These are phyloP conservation scores for Terebella lapidaria DNA, from an alignment of 2,888 invertebrate species.

Conservation along the genomic window DNA sequence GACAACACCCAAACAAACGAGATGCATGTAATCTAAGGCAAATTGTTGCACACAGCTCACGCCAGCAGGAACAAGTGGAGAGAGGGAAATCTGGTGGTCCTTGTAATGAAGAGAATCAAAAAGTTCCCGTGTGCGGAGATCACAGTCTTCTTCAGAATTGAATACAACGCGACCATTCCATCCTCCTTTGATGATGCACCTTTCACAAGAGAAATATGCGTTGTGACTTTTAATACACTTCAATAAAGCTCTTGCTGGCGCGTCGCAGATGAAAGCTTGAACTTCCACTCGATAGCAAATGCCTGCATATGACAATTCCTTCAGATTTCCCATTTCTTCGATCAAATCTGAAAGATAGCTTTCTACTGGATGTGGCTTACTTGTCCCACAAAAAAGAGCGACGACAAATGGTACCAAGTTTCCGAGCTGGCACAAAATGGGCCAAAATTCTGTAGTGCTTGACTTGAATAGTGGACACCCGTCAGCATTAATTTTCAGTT, in stretches of 20 bases:
- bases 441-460: slow-evolving; percentile 9
- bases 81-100: slow-evolving; percentile 22
- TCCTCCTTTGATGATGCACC: slow-evolving; percentile 4
- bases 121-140: neutral
- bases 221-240: slow-evolving; percentile 6
- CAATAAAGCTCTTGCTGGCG: slow-evolving; percentile 6
- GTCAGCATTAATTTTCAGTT: slow-evolving; percentile 8
- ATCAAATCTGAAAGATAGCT: slow-evolving; percentile 8
- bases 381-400: neutral
- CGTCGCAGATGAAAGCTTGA: slow-evolving; percentile 5
- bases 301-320: neutral
- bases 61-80: slow-evolving; percentile 21
- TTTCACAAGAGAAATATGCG: slow-evolving; percentile 8
- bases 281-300: neutral
- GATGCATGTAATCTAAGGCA: slow-evolving; percentile 40
- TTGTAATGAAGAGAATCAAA: slow-evolving; percentile 19
- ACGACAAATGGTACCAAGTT: neutral
- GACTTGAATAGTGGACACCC: slow-evolving; percentile 17
- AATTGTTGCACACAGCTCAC: slow-evolving; percentile 27
- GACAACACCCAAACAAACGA: slow-evolving; percentile 33
- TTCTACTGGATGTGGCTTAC: slow-evolving; percentile 1
- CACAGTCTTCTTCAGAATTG: neutral
- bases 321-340: neutral
- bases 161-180: neutral
- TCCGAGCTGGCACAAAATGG: slow-evolving; percentile 4